Evolutionary conservation across 2,797 vertebrate genomes (phyloP).

Genomic region (Choloepus didactylus): DNA sequence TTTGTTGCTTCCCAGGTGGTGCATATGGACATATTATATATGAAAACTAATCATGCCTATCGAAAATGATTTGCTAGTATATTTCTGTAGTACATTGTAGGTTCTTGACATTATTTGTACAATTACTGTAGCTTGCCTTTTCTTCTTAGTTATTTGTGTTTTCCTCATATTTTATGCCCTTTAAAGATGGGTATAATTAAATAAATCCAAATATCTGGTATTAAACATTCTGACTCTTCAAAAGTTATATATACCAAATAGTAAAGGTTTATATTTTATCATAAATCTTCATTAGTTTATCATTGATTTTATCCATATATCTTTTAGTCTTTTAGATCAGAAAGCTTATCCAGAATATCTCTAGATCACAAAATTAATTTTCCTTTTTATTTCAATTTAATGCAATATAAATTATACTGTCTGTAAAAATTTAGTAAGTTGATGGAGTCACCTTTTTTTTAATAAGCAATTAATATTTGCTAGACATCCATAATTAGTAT

Average conservation of each 20-base stretch:
- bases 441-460: background rate
- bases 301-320: conserved; percentile 20
- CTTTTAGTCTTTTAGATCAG: background rate
- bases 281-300: background rate
- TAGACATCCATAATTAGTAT: background rate
- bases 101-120: conserved; percentile 44
- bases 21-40: conserved; percentile 26
- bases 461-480: background rate
- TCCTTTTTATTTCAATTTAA: background rate
- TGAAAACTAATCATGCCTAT: conserved; percentile 60
- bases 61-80: conserved; percentile 24
- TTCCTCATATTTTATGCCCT: background rate
- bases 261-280: background rate
- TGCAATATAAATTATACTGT: background rate
- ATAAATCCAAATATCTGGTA: background rate
- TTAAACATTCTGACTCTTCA: background rate
- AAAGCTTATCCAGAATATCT: background rate
- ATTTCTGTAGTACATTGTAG: background rate
- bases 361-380: background rate
- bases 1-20: conserved; percentile 38
- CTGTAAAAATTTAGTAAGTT: background rate
- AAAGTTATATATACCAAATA: background rate
- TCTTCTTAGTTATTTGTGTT: conserved; percentile 5
- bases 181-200: background rate
- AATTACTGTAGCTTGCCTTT: conserved; percentile 40